Percentiles rank a stretch among this genome's conserved stretches.
These are phyloP conservation scores for Congeria kusceri DNA, from an alignment of 2,888 invertebrate species.

Conservation along the genomic window DNA sequence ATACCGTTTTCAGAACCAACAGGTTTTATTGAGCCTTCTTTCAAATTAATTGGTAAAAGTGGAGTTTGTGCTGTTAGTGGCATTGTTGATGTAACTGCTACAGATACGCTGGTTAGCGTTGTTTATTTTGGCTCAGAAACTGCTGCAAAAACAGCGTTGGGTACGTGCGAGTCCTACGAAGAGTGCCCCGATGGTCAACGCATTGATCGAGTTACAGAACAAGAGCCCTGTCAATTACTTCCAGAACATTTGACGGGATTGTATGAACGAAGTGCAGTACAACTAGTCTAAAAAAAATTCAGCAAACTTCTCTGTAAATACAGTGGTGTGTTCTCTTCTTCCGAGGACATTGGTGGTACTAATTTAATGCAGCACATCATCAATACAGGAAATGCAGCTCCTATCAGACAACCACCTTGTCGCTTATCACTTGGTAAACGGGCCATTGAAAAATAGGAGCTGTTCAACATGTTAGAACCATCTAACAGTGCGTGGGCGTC, in stretches of 20 bases:
- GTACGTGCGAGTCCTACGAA: constrained; percentile 15
- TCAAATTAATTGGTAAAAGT: constrained; percentile 6
- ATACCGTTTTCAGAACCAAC: constrained; percentile 11
- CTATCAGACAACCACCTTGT: constrained; percentile 33
- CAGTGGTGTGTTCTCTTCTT: constrained; percentile 38
- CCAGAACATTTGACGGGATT: constrained; percentile 8
- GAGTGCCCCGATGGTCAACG: not conserved
- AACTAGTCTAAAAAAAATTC: not conserved
- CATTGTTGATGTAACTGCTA: not conserved
- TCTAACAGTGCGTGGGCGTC: constrained; percentile 56
- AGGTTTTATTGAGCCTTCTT: constrained; percentile 20
- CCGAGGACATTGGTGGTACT: constrained; percentile 44
- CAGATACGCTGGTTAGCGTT: not conserved
- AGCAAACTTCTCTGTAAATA: not conserved
- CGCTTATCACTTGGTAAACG: constrained; percentile 31
- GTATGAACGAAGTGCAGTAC: not conserved
- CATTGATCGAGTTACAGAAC: not conserved
- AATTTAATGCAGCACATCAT: constrained; percentile 37
- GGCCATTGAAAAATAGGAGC: constrained; percentile 31
- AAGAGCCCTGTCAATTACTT: not conserved
- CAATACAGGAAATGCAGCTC: constrained; percentile 40
- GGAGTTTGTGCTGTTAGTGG: constrained; percentile 10
- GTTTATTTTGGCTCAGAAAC: constrained; percentile 5
- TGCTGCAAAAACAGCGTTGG: constrained; percentile 1
- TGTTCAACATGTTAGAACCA: constrained; percentile 41